Evolutionary conservation across 1,140 invertebrate species (phyloP).

Genomic region (Plutomurus gul): DNA sequence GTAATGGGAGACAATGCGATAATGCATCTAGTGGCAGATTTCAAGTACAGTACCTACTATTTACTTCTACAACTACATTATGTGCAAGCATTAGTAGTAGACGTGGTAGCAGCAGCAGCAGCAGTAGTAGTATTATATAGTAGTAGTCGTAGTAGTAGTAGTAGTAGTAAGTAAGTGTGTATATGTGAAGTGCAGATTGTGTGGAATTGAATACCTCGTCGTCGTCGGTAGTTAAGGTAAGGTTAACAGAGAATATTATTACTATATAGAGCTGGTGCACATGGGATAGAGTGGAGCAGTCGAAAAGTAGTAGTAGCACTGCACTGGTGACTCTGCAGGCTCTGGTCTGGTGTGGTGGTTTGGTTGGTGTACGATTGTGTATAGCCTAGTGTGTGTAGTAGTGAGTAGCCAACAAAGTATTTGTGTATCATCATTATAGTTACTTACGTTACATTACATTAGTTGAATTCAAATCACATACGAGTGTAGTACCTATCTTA

Average conservation of each 20-base stretch:
- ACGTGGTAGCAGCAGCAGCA: neutral
- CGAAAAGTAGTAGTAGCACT: conserved; percentile 5
- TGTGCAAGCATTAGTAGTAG: too few relatives aligned
- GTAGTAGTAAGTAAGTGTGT: neutral
- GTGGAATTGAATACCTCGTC: neutral
- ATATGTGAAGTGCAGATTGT: neutral
- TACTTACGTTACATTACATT: conserved; percentile 8
- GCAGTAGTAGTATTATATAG: neutral
- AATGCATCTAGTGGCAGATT: too few relatives aligned
- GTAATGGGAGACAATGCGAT: too few relatives aligned
- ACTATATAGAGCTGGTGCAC: neutral
- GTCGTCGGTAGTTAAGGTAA: neutral
- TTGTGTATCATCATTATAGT: conserved; percentile 25
- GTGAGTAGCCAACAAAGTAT: neutral
- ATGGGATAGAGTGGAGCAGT: neutral
- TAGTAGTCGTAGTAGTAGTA: neutral
- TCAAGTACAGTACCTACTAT: too few relatives aligned
- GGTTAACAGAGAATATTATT: neutral
- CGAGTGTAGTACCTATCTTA: neutral
- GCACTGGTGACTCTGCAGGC: neutral
- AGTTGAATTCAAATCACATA: conserved; percentile 18
- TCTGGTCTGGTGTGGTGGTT: neutral
- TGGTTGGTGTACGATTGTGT: neutral
- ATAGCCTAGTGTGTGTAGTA: neutral
- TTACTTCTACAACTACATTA: too few relatives aligned